These are phyloP conservation scores for Vidua chalybeata DNA, from an alignment of 2,113 vertebrate species.

Conservation along the genomic window DNA sequence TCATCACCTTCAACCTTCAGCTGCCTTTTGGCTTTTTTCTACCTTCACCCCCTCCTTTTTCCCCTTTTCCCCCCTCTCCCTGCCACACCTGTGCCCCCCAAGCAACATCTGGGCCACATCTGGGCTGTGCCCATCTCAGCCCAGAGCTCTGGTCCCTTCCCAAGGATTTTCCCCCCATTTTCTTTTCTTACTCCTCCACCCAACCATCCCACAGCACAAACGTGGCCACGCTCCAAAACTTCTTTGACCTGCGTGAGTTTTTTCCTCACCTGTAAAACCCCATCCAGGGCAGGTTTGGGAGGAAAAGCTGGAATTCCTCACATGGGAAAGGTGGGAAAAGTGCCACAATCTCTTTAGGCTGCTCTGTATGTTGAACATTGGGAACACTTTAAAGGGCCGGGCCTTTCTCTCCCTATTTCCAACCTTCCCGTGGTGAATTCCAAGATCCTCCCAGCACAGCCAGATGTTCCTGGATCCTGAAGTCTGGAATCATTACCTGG, in stretches of 20 bases:
- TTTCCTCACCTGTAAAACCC: not conserved
- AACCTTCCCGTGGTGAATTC: not conserved
- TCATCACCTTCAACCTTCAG: not conserved
- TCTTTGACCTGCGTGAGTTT: rapidly evolving
- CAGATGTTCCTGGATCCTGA: not conserved
- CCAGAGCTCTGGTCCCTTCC: not conserved
- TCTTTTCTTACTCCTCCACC: too few species aligned
- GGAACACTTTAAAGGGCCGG: rapidly evolving
- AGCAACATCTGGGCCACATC: not conserved
- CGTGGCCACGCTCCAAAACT: not conserved
- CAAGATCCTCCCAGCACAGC: not conserved
- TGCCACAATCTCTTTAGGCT: rapidly evolving
- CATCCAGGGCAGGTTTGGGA: not conserved
- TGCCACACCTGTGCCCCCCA: not conserved
- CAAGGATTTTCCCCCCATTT: not conserved
- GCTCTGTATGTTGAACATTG: not conserved
- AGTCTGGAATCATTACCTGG: not conserved
- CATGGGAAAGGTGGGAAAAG: not conserved
- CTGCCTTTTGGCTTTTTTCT: not conserved
- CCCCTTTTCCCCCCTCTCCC: not conserved
- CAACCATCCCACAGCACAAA: not conserved
- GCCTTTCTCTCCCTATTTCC: not conserved
- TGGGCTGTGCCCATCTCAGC: not conserved
- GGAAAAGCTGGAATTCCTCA: not conserved
- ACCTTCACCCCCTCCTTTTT: not conserved